A percentile compares a stretch with the other conserved stretches of the same genome.
phyloP scores from a whole-genome alignment of 1,140 invertebrate genomes.

The Drosophila murphyi region DNA sequence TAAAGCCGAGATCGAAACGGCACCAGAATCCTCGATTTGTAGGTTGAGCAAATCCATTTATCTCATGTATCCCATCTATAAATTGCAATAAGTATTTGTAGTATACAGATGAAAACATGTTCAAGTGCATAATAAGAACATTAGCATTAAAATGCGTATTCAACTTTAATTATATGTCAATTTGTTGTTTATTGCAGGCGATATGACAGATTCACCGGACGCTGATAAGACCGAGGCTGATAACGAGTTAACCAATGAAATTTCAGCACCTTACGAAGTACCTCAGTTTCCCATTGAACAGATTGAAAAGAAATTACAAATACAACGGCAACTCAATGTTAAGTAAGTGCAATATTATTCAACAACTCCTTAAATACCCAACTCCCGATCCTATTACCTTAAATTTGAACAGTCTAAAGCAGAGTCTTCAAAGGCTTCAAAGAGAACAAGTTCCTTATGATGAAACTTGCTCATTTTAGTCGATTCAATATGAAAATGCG shows the following conservation, averaged over 20 bases:
- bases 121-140: neutral
- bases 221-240: slow-evolving; percentile 64
- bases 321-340: slow-evolving; percentile 95
- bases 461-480: no score
- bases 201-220: slow-evolving; percentile 58
- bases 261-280: slow-evolving; percentile 97
- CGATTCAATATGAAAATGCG: no score
- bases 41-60: slow-evolving; percentile 21
- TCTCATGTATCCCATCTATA: neutral
- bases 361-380: neutral
- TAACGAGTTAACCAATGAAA: slow-evolving; percentile 89
- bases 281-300: slow-evolving; percentile 99
- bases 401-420: no score
- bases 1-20: neutral
- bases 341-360: slow-evolving; percentile 88
- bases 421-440: no score
- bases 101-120: neutral
- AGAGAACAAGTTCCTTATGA: no score
- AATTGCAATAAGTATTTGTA: neutral
- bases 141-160: neutral
- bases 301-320: slow-evolving; percentile 95
- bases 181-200: slow-evolving; percentile 50
- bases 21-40: slow-evolving; percentile 7
- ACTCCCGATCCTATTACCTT: no score
- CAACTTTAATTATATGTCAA: slow-evolving; percentile 28